A percentile compares a stretch with the other conserved stretches of the same genome.
Conservation (phyloP, 2,888 invertebrate genomes). For the Pristionchus arcanus region DNA sequence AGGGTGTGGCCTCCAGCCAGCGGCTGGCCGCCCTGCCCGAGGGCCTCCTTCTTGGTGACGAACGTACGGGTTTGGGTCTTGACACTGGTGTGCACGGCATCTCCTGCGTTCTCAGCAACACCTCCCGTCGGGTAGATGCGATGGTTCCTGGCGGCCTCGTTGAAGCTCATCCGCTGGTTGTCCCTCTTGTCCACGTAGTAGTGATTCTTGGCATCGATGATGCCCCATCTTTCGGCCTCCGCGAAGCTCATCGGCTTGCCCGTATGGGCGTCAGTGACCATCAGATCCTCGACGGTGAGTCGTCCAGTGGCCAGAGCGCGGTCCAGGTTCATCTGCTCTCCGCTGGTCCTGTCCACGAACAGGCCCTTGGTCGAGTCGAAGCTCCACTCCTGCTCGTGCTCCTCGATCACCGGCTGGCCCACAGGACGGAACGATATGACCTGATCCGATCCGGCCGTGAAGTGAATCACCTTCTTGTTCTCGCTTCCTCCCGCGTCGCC, state of each 20-base stretch:
- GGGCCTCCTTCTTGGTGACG: constrained; percentile 77
- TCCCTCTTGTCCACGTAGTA: constrained; percentile 78
- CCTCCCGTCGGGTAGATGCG: constrained; percentile 83
- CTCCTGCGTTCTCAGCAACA: constrained; percentile 76
- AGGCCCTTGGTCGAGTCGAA: constrained; percentile 88
- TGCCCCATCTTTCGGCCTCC: constrained; percentile 81
- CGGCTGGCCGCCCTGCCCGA: constrained; percentile 66
- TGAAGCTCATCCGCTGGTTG: constrained; percentile 83
- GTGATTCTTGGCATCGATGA: constrained; percentile 79
- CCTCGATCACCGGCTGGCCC: constrained; percentile 77
- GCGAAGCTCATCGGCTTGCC: constrained; percentile 84
- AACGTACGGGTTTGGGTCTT: constrained; percentile 75
- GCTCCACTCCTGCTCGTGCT: constrained; percentile 77
- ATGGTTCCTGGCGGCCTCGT: constrained; percentile 91
- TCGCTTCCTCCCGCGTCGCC: constrained; percentile 62
- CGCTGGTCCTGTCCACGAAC: constrained; percentile 85
- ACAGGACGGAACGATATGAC: constrained; percentile 78
- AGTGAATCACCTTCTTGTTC: constrained; percentile 78
- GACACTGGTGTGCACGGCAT: constrained; percentile 78
- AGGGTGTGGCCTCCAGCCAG: constrained; percentile 68
- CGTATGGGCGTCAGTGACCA: constrained; percentile 88
- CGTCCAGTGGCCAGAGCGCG: constrained; percentile 83
- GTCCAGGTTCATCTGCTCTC: constrained; percentile 86
- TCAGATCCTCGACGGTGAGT: constrained; percentile 78
- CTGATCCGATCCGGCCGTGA: constrained; percentile 75